A percentile compares a stretch with the other conserved stretches of the same genome.
Evolutionary conservation across 2,888 invertebrate species (phyloP).

Genomic region (Phorcus lineatus): DNA sequence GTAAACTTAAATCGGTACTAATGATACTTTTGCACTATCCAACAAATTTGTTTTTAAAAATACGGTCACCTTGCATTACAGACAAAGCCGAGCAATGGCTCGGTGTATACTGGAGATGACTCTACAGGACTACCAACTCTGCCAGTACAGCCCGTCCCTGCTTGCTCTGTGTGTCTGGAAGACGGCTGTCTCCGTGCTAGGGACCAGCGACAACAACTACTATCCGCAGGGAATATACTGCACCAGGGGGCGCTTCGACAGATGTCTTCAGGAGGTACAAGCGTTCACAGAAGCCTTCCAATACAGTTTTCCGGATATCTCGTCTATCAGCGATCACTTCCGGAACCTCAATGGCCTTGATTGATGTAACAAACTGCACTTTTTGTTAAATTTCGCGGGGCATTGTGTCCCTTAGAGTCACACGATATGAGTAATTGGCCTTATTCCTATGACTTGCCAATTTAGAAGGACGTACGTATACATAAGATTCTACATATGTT

Average conservation of each 20-base stretch:
- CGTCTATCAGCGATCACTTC: constrained; percentile 47
- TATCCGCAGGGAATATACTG: constrained; percentile 46
- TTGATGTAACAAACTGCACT: background rate
- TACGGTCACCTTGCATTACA: no score
- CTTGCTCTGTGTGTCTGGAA: constrained; percentile 62
- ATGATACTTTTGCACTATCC: no score
- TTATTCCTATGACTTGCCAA: no score
- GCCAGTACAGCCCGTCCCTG: constrained; percentile 59
- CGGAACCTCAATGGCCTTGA: constrained; percentile 41
- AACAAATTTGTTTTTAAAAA: no score
- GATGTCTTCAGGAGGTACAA: constrained; percentile 48
- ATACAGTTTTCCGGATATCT: constrained; percentile 49
- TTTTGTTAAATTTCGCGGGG: no score
- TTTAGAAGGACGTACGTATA: no score
- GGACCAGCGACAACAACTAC: constrained; percentile 48
- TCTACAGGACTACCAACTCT: constrained; percentile 62
- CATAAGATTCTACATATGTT: no score
- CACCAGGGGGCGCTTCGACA: constrained; percentile 43
- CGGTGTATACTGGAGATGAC: constrained; percentile 58
- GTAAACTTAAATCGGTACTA: no score
- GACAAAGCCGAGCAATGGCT: constrained; percentile 53
- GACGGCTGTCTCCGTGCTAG: constrained; percentile 45
- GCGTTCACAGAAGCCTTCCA: constrained; percentile 50
- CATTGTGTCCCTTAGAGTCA: no score
- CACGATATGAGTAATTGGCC: no score